These are phyloP conservation scores for Elephantulus edwardii DNA, from an alignment of 2,113 vertebrate genomes.

Conservation along the genomic window DNA sequence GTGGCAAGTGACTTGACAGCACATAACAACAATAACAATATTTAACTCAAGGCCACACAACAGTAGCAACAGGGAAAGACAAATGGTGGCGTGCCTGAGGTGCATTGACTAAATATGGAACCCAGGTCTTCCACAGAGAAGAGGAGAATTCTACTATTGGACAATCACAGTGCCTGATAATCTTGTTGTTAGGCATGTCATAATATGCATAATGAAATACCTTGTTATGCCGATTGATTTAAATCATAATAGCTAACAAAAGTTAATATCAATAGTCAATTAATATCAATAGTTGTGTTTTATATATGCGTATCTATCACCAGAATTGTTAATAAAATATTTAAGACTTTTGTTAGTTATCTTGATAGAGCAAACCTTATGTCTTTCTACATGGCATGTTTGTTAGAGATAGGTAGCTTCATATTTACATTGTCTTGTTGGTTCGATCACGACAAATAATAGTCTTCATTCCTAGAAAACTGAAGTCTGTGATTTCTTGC, in stretches of 20 bases:
- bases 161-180: not conserved
- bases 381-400: not conserved
- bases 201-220: not conserved
- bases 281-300: no score
- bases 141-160: not conserved
- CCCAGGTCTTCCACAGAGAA: not conserved
- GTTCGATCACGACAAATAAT: not conserved
- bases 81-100: no score
- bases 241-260: not conserved
- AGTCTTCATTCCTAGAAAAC: not conserved
- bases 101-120: not conserved
- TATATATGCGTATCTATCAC: no score
- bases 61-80: not conserved
- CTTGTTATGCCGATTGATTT: not conserved
- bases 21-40: no score
- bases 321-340: no score
- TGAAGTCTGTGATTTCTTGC: not conserved
- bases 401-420: constrained; percentile 26
- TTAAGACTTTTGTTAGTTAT: not conserved
- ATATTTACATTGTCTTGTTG: not conserved
- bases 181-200: not conserved
- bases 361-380: not conserved
- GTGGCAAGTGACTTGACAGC: no score
- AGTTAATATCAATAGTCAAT: no score
- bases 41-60: no score